Evolutionary conservation across 2,113 vertebrate species (phyloP), one percentile per base, ranked within the genome.

Genomic region (Illadopsis cleaveri): DNA sequence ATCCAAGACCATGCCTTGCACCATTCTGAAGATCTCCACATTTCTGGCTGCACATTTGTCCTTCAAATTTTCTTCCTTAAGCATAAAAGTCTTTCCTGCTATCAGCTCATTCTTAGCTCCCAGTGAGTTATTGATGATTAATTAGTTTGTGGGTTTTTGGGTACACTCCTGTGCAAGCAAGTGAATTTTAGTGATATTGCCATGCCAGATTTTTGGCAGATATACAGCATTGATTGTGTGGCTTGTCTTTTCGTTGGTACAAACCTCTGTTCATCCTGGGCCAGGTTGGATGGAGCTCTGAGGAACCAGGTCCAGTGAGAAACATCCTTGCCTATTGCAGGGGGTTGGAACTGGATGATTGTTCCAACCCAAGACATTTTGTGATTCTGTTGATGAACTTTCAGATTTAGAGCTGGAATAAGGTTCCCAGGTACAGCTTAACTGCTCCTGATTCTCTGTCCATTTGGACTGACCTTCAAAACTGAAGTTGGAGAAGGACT

Each of bases 401-500:
- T 44, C 44, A 58, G 21, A 25, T 77, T 54, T 56, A 69, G 44
- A 80, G 10, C 15, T 68, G 37, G 8, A 76, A 66, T 30, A 42
- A 56, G 1, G 27, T 90, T 86, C 58, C n/a, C 51, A 86, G 35
- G 45, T 45, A 51, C 73, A 47, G 45, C 9, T 37, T 48, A 71
- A 40, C 51, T 76, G 66, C 80, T 57, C 50, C 58, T 73, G 30
- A 53, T 86, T 54, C 69, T 78, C 76, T 75, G 73, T 69, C 38
- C 45, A 89, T n/a, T 70, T 75, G 76, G 66, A 58, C 27, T 96
- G 73, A 94, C 84, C 94, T 95, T 91, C 89, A 82, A 95, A 94
- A 90, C 57, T 10, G 9, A 90, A 95, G 77, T 56, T 96, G 85
- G 44, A 77, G 90, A 78, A 96, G 84, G 93, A 90, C 78, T 95